Percentiles rank a stretch among this genome's conserved stretches.
Conservation (phyloP, 2,113 vertebrate species). For the Semnornis frantzii region DNA sequence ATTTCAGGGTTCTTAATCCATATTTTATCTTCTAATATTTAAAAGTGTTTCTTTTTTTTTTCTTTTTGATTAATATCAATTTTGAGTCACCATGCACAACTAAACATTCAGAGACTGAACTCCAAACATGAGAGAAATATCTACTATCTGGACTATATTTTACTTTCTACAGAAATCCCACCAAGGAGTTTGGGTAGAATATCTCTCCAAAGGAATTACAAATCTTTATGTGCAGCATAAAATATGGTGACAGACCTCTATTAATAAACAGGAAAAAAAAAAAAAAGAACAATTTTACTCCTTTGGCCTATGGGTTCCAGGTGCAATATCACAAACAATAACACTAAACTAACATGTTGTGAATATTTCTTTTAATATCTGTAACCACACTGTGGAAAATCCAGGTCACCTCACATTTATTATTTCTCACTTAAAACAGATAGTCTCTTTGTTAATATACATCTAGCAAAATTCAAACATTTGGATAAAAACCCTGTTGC, state of each 20-base stretch:
- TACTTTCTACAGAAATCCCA: neutral
- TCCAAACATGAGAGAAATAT: neutral
- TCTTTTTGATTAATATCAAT: neutral
- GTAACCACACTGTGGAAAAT: neutral
- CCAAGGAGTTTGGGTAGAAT: neutral
- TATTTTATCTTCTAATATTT: neutral
- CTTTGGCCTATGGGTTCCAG: neutral
- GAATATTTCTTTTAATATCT: neutral
- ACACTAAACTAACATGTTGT: neutral
- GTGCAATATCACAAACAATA: neutral
- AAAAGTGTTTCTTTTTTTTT: neutral
- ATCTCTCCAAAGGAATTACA: conserved; percentile 15
- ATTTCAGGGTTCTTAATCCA: neutral
- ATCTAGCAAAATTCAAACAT: neutral
- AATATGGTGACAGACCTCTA: neutral
- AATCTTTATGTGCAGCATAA: conserved; percentile 1
- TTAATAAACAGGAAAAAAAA: neutral
- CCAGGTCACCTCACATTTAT: neutral
- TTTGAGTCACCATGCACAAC: neutral
- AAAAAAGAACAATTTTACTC: neutral
- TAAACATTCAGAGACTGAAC: neutral
- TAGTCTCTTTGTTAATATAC: neutral
- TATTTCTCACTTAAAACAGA: neutral
- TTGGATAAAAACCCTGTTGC: neutral
- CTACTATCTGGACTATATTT: neutral